Conservation (phyloP, 2,888 invertebrate species). For the Glyphotaelius pellucidus region DNA sequence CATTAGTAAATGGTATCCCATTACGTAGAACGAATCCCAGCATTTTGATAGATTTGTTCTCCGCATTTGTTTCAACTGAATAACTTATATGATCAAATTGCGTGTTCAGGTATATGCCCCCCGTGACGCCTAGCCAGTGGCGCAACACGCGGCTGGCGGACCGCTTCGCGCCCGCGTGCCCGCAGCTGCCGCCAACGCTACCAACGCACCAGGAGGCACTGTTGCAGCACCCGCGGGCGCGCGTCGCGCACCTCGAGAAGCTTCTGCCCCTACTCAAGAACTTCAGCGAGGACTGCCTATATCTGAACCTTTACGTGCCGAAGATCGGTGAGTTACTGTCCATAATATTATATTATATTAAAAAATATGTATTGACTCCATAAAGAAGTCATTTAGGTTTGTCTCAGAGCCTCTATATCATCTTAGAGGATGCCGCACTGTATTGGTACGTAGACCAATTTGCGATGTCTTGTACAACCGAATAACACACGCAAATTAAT, state of each 20-base stretch:
- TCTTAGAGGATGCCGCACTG: too few relatives aligned
- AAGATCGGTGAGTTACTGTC: slow-evolving; percentile 79
- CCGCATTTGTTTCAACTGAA: too few relatives aligned
- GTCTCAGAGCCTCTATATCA: neutral
- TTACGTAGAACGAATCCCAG: too few relatives aligned
- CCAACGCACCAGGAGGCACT: slow-evolving; percentile 79
- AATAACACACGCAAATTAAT: too few relatives aligned
- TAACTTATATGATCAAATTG: neutral
- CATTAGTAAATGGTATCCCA: too few relatives aligned
- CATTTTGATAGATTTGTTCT: too few relatives aligned
- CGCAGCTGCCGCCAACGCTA: slow-evolving; percentile 81
- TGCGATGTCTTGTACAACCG: too few relatives aligned
- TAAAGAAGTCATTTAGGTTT: neutral
- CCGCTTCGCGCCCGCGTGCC: slow-evolving; percentile 91
- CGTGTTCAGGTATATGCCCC: slow-evolving; percentile 89
- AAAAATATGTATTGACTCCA: neutral
- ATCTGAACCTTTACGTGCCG: slow-evolving; percentile 97
- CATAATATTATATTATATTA: neutral
- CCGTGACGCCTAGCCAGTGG: slow-evolving; percentile 95
- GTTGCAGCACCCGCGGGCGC: slow-evolving; percentile 87
- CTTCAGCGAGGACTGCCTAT: slow-evolving; percentile 98
- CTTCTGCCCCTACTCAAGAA: slow-evolving; percentile 90
- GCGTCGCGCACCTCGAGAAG: slow-evolving; percentile 90
- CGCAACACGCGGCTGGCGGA: slow-evolving; percentile 88
- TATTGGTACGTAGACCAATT: too few relatives aligned